A percentile compares a stretch with the other conserved stretches of the same genome.
phyloP scores from a whole-genome alignment of 2,113 vertebrate genomes.

The Apteryx owenii region DNA sequence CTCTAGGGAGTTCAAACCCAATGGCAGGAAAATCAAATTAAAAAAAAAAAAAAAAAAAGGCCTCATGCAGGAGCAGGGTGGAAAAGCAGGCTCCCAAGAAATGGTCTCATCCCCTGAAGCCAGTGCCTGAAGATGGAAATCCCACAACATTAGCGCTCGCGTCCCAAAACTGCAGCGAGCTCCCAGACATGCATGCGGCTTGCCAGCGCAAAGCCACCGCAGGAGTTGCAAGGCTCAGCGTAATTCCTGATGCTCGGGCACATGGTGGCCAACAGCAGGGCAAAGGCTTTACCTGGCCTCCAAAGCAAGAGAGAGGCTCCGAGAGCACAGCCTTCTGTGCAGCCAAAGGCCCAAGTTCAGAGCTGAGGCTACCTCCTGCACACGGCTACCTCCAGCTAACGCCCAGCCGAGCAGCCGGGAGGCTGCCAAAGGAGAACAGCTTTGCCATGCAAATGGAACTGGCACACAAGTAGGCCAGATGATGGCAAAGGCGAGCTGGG shows the following conservation, averaged over 20 bases:
- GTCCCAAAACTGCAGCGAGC: fast-evolving
- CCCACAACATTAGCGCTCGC: fast-evolving
- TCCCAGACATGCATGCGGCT: fast-evolving
- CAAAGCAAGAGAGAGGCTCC: background rate
- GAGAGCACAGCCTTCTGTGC: background rate
- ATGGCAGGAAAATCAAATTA: background rate
- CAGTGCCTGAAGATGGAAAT: background rate
- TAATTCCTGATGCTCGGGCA: no score
- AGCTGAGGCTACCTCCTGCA: no score
- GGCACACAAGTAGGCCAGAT: background rate
- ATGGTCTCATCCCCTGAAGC: background rate
- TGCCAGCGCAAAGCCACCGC: fast-evolving
- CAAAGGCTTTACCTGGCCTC: background rate
- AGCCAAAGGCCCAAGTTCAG: no score
- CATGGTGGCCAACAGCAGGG: no score
- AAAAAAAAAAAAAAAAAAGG: background rate
- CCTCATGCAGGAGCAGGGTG: background rate
- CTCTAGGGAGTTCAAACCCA: background rate
- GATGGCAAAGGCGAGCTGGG: background rate
- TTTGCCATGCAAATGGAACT: no score
- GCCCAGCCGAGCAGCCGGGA: background rate
- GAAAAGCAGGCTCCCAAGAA: background rate
- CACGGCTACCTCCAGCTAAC: no score
- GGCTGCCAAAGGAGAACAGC: background rate
- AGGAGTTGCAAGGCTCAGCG: background rate